These are phyloP conservation scores for Diarsia mendica DNA, from an alignment of 2,888 invertebrate species.

Conservation along the genomic window DNA sequence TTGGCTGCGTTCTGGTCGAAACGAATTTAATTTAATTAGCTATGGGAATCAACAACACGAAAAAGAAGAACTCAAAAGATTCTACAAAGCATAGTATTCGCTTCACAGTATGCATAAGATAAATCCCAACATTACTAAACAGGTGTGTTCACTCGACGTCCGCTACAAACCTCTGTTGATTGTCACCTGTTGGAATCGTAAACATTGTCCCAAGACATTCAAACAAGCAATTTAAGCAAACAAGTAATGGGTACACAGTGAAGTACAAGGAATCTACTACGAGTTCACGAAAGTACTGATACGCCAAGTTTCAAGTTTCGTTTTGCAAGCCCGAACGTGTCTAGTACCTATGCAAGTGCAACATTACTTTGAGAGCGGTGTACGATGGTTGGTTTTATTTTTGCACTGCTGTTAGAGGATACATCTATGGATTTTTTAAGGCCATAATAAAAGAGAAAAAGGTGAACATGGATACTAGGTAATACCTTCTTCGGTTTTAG, in stretches of 20 bases:
- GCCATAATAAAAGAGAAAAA: not conserved
- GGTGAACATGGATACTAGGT: no score
- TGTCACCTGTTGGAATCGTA: slow-evolving; percentile 81
- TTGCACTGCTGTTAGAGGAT: not conserved
- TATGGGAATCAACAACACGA: no score
- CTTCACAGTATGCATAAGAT: slow-evolving; percentile 2
- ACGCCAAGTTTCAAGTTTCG: slow-evolving; percentile 60
- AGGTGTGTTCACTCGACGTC: slow-evolving; percentile 55
- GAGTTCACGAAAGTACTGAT: slow-evolving; percentile 42
- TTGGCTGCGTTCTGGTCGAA: no score
- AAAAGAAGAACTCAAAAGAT: no score
- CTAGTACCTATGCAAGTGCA: slow-evolving; percentile 23
- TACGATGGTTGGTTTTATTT: slow-evolving; percentile 40
- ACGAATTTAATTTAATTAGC: no score
- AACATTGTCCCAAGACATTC: slow-evolving; percentile 81
- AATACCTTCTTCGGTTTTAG: not conserved
- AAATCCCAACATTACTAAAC: slow-evolving; percentile 43
- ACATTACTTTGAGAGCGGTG: slow-evolving; percentile 24
- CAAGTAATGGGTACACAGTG: slow-evolving; percentile 67
- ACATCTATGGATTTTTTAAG: not conserved
- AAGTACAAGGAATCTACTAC: slow-evolving; percentile 53
- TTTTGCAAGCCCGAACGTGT: slow-evolving; percentile 49
- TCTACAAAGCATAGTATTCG: not conserved
- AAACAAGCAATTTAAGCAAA: slow-evolving; percentile 77
- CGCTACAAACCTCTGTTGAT: slow-evolving; percentile 74